phyloP scores from a whole-genome alignment of 1,140 invertebrate species.

The Aporrectodea caliginosa region DNA sequence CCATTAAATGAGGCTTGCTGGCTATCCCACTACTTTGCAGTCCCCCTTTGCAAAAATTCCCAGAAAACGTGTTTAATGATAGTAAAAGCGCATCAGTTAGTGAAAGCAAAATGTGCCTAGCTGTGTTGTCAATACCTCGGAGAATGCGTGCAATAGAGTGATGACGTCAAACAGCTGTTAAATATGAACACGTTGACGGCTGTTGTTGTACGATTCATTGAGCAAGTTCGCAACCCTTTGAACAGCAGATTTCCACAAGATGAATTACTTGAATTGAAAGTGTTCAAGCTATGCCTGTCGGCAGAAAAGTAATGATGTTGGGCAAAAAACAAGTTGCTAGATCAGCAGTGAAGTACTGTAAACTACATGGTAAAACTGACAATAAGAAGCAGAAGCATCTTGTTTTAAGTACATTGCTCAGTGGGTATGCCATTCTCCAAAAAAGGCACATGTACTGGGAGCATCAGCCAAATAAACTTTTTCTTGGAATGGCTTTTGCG shows the following conservation, averaged over 20 bases:
- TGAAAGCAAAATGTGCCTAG: constrained; percentile 12
- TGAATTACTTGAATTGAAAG: constrained; percentile 14
- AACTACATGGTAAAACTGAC: too few species aligned
- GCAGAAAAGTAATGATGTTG: background rate
- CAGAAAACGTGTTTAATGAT: constrained; percentile 13
- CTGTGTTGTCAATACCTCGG: background rate
- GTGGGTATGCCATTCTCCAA: too few species aligned
- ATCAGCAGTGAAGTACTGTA: background rate
- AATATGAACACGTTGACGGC: constrained; percentile 4
- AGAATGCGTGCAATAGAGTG: background rate
- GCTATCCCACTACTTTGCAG: constrained; percentile 3
- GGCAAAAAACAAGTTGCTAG: background rate
- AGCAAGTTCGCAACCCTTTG: constrained; percentile 1
- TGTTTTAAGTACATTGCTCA: too few species aligned
- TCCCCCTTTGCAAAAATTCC: background rate
- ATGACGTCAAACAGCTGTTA: background rate
- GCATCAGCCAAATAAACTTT: too few species aligned
- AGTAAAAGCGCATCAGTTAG: constrained; percentile 13
- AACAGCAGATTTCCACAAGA: background rate
- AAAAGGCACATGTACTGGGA: too few species aligned
- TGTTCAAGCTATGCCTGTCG: background rate
- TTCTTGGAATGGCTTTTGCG: too few species aligned
- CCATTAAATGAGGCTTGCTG: constrained; percentile 9
- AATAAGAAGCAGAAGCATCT: too few species aligned
- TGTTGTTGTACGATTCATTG: constrained; percentile 1